A percentile compares a stretch with the other conserved stretches of the same genome.
These are phyloP conservation scores for Helostoma temminkii DNA, from an alignment of 2,797 vertebrate species.

Conservation along the genomic window DNA sequence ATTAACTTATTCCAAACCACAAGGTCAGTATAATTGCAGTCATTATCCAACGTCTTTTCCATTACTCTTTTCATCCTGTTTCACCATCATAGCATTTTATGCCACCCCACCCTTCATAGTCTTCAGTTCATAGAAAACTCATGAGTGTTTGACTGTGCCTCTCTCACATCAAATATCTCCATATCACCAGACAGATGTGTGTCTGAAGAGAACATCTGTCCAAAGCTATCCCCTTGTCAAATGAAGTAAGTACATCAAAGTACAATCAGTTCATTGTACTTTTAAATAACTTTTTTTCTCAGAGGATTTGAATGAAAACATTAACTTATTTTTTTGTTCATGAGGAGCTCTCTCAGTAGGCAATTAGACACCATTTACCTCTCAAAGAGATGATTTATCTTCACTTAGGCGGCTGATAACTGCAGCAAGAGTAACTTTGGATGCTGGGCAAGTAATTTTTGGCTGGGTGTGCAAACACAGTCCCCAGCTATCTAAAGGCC, in stretches of 20 bases:
- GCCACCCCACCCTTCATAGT: slow-evolving; percentile 34
- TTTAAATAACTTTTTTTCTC: slow-evolving; percentile 38
- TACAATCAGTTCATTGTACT: too few species aligned
- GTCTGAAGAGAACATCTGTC: slow-evolving; percentile 66
- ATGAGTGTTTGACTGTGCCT: slow-evolving; percentile 38
- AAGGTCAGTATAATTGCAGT: slow-evolving; percentile 25
- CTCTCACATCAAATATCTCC: slow-evolving; percentile 51
- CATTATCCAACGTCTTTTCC: slow-evolving; percentile 18
- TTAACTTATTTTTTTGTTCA: slow-evolving; percentile 13
- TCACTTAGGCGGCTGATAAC: slow-evolving; percentile 10
- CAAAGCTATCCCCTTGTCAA: slow-evolving; percentile 42
- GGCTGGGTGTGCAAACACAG: slow-evolving; percentile 29
- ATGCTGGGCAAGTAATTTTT: slow-evolving; percentile 43
- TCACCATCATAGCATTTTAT: slow-evolving; percentile 14
- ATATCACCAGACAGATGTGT: slow-evolving; percentile 56
- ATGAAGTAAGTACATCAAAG: slow-evolving; percentile 55
- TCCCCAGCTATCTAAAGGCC: slow-evolving; percentile 30
- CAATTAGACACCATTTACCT: slow-evolving; percentile 49
- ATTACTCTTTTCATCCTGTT: slow-evolving; percentile 34
- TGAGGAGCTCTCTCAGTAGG: slow-evolving; percentile 19
- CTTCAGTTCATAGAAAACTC: slow-evolving; percentile 32
- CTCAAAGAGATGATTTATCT: slow-evolving; percentile 26
- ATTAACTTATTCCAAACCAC: slow-evolving; percentile 27
- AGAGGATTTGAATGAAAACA: slow-evolving; percentile 11
- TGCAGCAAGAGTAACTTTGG: slow-evolving; percentile 27